These are phyloP conservation scores for Phalanger gymnotis DNA, from an alignment of 2,797 vertebrate genomes.

Conservation along the genomic window DNA sequence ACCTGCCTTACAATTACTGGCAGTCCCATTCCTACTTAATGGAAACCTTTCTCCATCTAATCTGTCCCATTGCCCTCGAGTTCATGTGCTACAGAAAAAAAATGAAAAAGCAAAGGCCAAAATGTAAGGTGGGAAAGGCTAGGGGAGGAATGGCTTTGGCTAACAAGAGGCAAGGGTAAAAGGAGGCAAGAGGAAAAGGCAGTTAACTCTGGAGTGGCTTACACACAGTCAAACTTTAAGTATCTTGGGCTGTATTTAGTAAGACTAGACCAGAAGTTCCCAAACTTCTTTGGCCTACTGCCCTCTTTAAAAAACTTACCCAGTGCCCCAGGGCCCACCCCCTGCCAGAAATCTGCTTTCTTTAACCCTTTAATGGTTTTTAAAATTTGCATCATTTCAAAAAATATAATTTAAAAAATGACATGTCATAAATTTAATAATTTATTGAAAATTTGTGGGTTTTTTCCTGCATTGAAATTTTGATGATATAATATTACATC, in stretches of 20 bases:
- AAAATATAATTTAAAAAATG: too few species aligned
- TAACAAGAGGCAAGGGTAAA: not conserved
- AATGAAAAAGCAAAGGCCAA: constrained; percentile 3
- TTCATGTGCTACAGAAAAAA: not conserved
- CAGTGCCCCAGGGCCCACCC: too few species aligned
- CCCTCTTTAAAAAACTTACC: too few species aligned
- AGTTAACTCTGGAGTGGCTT: not conserved
- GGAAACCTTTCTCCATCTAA: not conserved
- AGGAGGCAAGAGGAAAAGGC: not conserved
- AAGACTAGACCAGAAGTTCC: not conserved
- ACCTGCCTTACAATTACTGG: not conserved
- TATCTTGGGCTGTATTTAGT: not conserved
- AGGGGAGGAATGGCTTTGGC: not conserved
- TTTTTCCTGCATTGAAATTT: too few species aligned
- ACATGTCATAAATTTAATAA: too few species aligned
- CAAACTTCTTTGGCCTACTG: too few species aligned
- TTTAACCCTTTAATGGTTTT: too few species aligned
- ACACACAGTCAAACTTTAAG: not conserved
- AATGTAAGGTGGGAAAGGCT: not conserved
- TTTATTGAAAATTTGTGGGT: too few species aligned
- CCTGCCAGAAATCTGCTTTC: too few species aligned
- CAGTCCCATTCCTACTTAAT: not conserved
- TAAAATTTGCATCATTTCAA: too few species aligned
- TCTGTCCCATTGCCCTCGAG: not conserved
- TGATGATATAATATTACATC: too few species aligned